Conservation (phyloP, 2,113 vertebrate species). For the Laterallus jamaicensis region DNA sequence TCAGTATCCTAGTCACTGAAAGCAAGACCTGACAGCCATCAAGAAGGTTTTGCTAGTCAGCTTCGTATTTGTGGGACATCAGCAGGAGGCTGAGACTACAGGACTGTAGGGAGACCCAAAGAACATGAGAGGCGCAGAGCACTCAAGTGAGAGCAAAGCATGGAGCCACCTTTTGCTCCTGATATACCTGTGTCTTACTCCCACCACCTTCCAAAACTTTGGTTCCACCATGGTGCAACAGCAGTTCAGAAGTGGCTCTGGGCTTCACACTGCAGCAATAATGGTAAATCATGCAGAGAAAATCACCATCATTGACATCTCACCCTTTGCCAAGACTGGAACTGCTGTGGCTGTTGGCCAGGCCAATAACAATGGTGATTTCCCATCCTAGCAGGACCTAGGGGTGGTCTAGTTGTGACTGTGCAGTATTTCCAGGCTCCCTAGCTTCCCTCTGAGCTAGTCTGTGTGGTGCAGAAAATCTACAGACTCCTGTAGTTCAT, state of each 20-base stretch:
- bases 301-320: not conserved
- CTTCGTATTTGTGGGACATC: not conserved
- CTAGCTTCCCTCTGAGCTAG: not conserved
- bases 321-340: not conserved
- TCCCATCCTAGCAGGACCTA: not conserved
- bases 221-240: not conserved
- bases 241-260: not conserved
- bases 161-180: not conserved
- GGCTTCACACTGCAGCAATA: not conserved
- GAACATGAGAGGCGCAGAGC: not conserved
- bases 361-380: fast-evolving
- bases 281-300: not conserved
- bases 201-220: not conserved
- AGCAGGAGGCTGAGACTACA: not conserved
- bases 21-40: not conserved
- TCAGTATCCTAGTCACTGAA: not conserved
- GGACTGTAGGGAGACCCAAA: not conserved
- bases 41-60: not conserved
- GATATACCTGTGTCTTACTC: not conserved
- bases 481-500: too few species aligned
- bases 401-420: not conserved
- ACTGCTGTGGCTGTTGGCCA: not conserved
- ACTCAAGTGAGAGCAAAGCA: not conserved
- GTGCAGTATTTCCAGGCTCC: not conserved
- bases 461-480: not conserved